Percentiles rank a stretch among this genome's conserved stretches.
These are phyloP conservation scores for Ptilorrhoa leucosticta DNA, from an alignment of 2,113 vertebrate species.

Conservation along the genomic window DNA sequence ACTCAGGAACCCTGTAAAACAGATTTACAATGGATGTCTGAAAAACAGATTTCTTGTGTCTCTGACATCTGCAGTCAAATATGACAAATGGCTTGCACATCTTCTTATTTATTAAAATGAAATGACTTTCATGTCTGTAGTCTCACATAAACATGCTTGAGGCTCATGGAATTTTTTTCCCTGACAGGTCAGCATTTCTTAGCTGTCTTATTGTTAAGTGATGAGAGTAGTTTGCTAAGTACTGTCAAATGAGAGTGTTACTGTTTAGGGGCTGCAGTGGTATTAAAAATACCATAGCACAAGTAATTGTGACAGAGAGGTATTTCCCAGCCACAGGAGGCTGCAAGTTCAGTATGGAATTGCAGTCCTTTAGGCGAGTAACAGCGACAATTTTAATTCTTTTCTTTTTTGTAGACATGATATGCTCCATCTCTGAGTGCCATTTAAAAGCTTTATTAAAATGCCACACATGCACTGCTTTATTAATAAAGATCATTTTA, in stretches of 20 bases:
- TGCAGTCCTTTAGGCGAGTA: neutral
- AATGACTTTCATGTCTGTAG: neutral
- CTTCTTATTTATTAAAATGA: neutral
- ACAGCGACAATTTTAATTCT: neutral
- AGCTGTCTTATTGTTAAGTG: neutral
- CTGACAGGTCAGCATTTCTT: neutral
- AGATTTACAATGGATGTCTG: neutral
- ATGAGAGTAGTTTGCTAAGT: neutral
- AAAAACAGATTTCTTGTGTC: neutral
- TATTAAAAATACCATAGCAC: neutral
- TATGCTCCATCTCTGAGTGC: neutral
- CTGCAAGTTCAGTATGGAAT: neutral
- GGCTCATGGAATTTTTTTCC: neutral
- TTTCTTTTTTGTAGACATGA: neutral
- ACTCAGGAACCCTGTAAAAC: neutral
- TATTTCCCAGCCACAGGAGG: neutral
- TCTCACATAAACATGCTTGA: neutral
- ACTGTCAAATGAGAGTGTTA: neutral
- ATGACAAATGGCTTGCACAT: neutral
- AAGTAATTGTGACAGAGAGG: neutral
- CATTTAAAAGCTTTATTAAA: slow-evolving; percentile 22
- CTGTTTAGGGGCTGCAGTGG: neutral
- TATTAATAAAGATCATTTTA: slow-evolving; percentile 24
- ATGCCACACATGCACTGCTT: neutral
- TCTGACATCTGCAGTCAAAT: neutral